phyloP scores from a whole-genome alignment of 2,888 invertebrate genomes.

The Melipona beecheii region DNA sequence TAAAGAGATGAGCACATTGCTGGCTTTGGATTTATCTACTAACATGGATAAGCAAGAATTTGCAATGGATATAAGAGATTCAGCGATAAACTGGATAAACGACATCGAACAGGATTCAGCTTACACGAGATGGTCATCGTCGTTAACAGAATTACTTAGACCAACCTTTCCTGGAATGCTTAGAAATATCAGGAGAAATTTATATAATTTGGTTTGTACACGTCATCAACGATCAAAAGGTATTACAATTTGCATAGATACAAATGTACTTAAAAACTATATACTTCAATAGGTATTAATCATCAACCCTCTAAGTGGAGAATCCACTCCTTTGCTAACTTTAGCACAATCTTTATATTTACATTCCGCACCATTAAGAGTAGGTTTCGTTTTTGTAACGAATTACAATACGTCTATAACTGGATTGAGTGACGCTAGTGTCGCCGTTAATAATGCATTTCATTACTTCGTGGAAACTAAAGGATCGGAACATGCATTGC shows the following conservation, averaged over 20 bases:
- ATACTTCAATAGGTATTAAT: conserved; percentile 89
- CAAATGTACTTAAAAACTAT: conserved; percentile 30
- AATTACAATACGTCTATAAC: conserved; percentile 86
- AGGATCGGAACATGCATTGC: conserved; percentile 90
- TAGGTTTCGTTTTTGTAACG: conserved; percentile 93
- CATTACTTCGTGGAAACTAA: conserved; percentile 94
- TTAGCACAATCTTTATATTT: conserved; percentile 95
- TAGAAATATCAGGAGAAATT: conserved; percentile 93
- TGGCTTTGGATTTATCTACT: conserved; percentile 89
- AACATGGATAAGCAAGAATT: conserved; percentile 88
- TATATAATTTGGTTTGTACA: conserved; percentile 90
- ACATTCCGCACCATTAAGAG: conserved; percentile 95
- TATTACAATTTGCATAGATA: conserved; percentile 6
- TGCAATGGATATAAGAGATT: conserved; percentile 97
- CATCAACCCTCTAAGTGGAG: conserved; percentile 91
- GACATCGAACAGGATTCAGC: conserved; percentile 96
- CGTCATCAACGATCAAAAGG: neutral
- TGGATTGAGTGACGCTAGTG: conserved; percentile 89
- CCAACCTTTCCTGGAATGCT: conserved; percentile 99
- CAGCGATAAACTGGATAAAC: conserved; percentile 97
- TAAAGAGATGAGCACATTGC: conserved; percentile 87
- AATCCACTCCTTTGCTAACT: conserved; percentile 90
- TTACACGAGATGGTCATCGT: conserved; percentile 95
- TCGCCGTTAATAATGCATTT: conserved; percentile 94
- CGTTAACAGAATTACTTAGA: conserved; percentile 94